Conservation (phyloP, 2,797 vertebrate genomes). For the Sus cebifrons region DNA sequence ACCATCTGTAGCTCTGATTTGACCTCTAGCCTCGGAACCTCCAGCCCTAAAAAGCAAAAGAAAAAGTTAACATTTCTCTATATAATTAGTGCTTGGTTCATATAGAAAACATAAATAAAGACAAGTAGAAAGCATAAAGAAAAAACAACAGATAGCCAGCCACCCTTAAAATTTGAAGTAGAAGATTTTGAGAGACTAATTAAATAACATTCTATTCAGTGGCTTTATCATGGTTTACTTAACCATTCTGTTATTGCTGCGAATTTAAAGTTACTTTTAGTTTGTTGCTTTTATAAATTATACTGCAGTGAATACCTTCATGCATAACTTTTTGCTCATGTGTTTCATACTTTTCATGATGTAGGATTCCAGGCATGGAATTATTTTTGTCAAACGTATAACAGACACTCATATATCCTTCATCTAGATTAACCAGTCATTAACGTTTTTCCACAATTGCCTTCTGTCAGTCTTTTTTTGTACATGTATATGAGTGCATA, state of each 20-base stretch:
- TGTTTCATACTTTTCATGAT: not conserved
- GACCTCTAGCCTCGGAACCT: no score
- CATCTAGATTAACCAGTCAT: not conserved
- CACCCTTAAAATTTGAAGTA: slow-evolving; percentile 44
- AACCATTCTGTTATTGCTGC: slow-evolving; percentile 6
- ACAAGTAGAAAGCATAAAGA: not conserved
- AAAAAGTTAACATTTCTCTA: not conserved
- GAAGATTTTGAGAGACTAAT: slow-evolving; percentile 1
- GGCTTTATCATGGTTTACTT: slow-evolving; percentile 8
- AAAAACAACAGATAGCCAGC: not conserved
- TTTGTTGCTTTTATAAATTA: slow-evolving; percentile 1
- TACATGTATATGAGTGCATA: not conserved
- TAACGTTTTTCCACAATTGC: not conserved
- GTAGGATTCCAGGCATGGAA: not conserved
- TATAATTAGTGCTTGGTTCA: not conserved
- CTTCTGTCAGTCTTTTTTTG: not conserved
- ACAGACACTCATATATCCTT: not conserved
- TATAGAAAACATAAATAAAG: slow-evolving; percentile 34
- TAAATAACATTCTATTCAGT: not conserved
- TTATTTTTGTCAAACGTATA: slow-evolving; percentile 10
- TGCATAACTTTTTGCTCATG: not conserved
- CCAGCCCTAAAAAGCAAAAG: no score
- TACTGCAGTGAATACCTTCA: not conserved
- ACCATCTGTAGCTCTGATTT: no score
- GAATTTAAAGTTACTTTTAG: not conserved